Evolutionary conservation across 35 echinoderm and acorn worm genomes (phyloP), one percentile per base, ranked within the genome.

Genomic region (Lytechinus variegatus): DNA sequence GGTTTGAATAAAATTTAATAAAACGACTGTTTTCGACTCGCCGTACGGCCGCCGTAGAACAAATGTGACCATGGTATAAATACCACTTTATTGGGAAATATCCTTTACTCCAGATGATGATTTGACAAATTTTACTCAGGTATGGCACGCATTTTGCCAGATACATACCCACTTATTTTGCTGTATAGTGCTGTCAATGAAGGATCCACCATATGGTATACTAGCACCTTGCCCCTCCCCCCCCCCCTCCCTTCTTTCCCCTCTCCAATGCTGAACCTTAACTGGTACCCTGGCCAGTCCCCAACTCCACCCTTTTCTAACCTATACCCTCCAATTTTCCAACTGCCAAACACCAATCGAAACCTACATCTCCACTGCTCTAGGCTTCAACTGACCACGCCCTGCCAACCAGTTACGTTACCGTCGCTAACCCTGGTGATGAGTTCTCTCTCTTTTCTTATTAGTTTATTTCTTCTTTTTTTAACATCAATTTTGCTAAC

Each of bases 281-380:
- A 16, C 21, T 79, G 16, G 21, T 79, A 79, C 66, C 66, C 66
- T 24, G n/a, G 66, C 66, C 66, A 79, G 19, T 19, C 66, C 61
- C 66, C 66, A 79, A 79, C 19, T 24, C 66, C 66, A 24, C 66
- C 14, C 66, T 24, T 79, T n/a, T 24, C 66, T 24, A 79, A 19
- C 66, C 66, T 79, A 44, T 44, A 79, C 66, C 66, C 66, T 79
- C 66, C 66, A 79, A 79, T 79, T 24, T 79, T 79, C 66, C 66
- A 79, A 79, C 66, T 7, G 66, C 66, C 66, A 79, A 79, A 79
- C 66, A 79, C 66, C 66, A 79, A 79, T 79, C 66, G 66, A 79
- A 24, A 79, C 19, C 66, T 79, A 24, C 66, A 79, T 79, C 66
- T 79, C 66, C 66, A 79, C 66, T 79, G 66, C 66, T 79, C 66